Evolutionary conservation across 2,113 vertebrate genomes (phyloP), one percentile per base, ranked within the genome.

Genomic region (Boulengeromyrus knoepffleri): DNA sequence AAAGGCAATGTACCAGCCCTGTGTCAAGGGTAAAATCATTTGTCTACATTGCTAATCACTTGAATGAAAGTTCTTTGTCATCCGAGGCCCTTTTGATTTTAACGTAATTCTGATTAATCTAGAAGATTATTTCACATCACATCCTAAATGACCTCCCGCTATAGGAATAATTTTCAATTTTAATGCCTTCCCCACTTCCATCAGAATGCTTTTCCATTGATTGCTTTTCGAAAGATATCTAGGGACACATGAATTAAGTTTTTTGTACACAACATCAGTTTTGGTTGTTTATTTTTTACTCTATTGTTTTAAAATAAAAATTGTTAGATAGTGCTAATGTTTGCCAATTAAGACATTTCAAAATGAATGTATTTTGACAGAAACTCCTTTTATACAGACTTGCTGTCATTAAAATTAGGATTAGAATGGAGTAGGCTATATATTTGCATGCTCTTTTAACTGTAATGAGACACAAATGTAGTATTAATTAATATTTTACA

Each of bases 131-230:
- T 88, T 88, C 87, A 58, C 56, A 62, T 88, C 49, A 84, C 24
- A 56, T 27, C 36, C 19, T 36, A 56, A 53, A 42, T 21, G 31
- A 83, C 36, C 50, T 83, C 27, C 70, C 21, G 24, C 21, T 10
- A n/a, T 53, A 89, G 50, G 77, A 53, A 84, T 45, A 83, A 83
- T 53, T 83, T 89, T 84, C 77, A 58, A 53, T 89, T 74, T 80
- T 77, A 77, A 36, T 36, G 47, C 46, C 74, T 88, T 88, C n/a
- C 66, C 66, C 42, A 49, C 42, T 88, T 88, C 19, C 21, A 88
- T 31, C 31, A 27, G n/a, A 66, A 70, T 66, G 42, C 88, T 88
- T 88, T 88, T 39, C 24, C 4, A 74, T 15, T 6, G 42, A 88
- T 46, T 62, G 56, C 42, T 70, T 66, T 53, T 47, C 87, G 21